A percentile compares a stretch with the other conserved stretches of the same genome.
Evolutionary conservation across 2,888 invertebrate genomes (phyloP).

Genomic region (Spisula subtruncata): DNA sequence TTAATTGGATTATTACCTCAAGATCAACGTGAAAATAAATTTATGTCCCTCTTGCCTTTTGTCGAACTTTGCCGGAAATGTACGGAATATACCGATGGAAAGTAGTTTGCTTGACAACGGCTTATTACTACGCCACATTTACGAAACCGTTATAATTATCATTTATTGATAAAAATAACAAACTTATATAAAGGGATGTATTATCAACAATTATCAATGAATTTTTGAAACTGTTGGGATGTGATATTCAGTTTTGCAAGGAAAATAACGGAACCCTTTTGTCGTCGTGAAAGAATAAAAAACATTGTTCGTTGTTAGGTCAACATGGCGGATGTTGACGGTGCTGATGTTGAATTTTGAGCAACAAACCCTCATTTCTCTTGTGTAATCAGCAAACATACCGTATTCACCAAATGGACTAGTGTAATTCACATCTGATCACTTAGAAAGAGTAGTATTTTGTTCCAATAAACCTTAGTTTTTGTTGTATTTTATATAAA

Average conservation of each 20-base stretch:
- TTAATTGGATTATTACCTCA: too few species aligned
- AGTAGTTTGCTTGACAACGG: conserved; percentile 26
- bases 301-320: conserved; percentile 16
- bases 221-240: neutral
- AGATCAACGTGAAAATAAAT: neutral
- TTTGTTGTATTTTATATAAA: neutral
- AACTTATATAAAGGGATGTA: too few species aligned
- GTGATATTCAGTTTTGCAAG: neutral
- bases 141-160: neutral
- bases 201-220: neutral
- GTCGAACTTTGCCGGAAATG: neutral
- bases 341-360: neutral
- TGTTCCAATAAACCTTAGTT: neutral
- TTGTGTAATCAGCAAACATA: neutral
- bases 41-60: neutral
- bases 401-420: neutral
- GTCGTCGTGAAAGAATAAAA: conserved; percentile 6
- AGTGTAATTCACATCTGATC: neutral
- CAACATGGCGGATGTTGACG: conserved; percentile 4
- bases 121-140: neutral
- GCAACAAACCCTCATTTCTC: neutral
- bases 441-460: neutral
- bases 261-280: neutral
- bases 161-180: neutral
- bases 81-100: neutral